These are phyloP conservation scores for Sinocyclocheilus anophthalmus DNA, from an alignment of 2,113 vertebrate genomes.

Conservation along the genomic window DNA sequence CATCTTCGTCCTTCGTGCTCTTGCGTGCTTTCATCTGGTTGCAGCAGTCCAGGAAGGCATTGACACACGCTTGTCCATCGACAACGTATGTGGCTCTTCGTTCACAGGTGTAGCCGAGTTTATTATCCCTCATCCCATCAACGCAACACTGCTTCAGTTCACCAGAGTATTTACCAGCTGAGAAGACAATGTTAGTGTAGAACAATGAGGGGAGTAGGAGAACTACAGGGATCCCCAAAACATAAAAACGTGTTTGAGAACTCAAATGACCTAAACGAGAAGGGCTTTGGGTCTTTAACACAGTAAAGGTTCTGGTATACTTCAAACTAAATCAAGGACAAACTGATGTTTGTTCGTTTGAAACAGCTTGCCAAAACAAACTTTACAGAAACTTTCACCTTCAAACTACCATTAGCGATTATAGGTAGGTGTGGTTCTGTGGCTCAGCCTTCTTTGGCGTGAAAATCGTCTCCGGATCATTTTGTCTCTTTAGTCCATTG, in stretches of 20 bases:
- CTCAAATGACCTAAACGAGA: not conserved
- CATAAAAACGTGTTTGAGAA: not conserved
- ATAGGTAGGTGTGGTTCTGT: too few species aligned
- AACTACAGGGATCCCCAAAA: not conserved
- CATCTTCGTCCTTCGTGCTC: not conserved
- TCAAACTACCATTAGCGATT: too few species aligned
- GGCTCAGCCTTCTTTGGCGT: too few species aligned
- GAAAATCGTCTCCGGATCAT: too few species aligned
- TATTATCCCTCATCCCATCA: conserved; percentile 77
- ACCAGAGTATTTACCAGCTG: conserved; percentile 68
- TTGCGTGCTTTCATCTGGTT: conserved; percentile 28
- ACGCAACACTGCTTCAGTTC: conserved; percentile 71
- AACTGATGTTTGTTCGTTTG: too few species aligned
- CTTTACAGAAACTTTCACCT: too few species aligned
- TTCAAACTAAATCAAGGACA: too few species aligned
- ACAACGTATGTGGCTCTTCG: conserved; percentile 64
- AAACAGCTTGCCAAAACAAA: too few species aligned
- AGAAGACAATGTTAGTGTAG: not conserved
- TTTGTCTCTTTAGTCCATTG: too few species aligned
- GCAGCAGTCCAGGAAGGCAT: conserved; percentile 61
- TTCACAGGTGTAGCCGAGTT: conserved; percentile 72
- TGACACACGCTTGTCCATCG: conserved; percentile 23
- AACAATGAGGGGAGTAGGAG: not conserved
- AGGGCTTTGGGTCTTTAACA: not conserved
- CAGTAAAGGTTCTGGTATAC: too few species aligned